Percentiles rank a stretch among this genome's conserved stretches.
Evolutionary conservation across 2,113 vertebrate species (phyloP).

Genomic region (Percina caprodes): DNA sequence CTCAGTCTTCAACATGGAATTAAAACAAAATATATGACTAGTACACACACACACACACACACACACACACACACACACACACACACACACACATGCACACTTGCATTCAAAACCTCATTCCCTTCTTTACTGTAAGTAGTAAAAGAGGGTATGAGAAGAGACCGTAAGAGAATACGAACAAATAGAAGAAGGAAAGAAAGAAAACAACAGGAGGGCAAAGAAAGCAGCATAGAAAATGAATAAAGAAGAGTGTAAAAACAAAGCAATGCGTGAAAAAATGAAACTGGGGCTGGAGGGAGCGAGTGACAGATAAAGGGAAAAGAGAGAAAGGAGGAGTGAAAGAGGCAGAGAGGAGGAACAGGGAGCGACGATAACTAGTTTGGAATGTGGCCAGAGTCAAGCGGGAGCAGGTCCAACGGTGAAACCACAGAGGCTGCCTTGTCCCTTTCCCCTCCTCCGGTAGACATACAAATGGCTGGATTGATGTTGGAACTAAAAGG

Average conservation of each 20-base stretch:
- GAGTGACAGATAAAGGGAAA: conserved; percentile 67
- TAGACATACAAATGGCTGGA: conserved; percentile 76
- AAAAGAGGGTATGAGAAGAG: conserved; percentile 10
- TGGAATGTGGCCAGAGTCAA: conserved; percentile 72
- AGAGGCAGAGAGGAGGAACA: conserved; percentile 58
- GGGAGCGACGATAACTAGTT: conserved; percentile 72
- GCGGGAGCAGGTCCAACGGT: conserved; percentile 70
- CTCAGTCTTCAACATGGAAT: conserved; percentile 83
- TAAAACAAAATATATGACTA: conserved; percentile 86
- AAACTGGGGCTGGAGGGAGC: conserved; percentile 55
- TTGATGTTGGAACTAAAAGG: conserved; percentile 82
- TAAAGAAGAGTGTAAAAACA: conserved; percentile 38
- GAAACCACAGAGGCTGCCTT: conserved; percentile 79
- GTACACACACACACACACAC: background rate
- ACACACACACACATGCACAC: conserved; percentile 4
- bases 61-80: conserved; percentile 11
- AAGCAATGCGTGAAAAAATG: conserved; percentile 50
- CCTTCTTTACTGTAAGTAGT: conserved; percentile 14
- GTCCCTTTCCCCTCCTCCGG: conserved; percentile 64
- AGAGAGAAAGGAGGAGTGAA: conserved; percentile 71
- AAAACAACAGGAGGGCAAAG: background rate
- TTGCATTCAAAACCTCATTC: conserved; percentile 33
- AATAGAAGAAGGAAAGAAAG: background rate
- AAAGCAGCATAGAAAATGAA: conserved; percentile 14
- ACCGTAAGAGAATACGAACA: conserved; percentile 2